Base-by-base conservation (phyloP, 2,113 vertebrate species). In the Steatornis caripensis region DNA sequence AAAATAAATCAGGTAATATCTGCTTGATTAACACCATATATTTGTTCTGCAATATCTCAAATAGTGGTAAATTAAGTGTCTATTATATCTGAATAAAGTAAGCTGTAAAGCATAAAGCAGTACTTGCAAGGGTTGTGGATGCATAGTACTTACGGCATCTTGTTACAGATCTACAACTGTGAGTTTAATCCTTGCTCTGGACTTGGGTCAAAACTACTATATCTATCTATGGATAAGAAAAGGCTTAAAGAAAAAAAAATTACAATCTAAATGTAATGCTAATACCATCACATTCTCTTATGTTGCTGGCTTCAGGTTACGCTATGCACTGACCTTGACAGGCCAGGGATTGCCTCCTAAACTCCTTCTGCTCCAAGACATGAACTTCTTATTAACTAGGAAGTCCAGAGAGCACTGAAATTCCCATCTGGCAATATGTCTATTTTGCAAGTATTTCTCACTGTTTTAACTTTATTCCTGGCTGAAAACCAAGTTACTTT, bases 1-100 rank as follows among this genome's bases (percentile, higher is more conserved):
- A 93, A 94, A 88, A 90, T 70, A 16, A 95, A 69, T 86, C 49
- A 83, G 65, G 84, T 96, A 95, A 97, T 97, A 90, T 79, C 20
- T 93, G 30, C 10, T 45, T 93, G 84, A 91, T 74, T 95, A 76
- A 75, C 68, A 60, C 34, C 36, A 79, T 83, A 82, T 89, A 97
- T 96, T 96, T 97, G 51, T 86, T 96, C 80, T 94, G 19, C 30
- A 95, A 82, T 86, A 87, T 92, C 24, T 81, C 46, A 82, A 89
- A 71, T 37, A 57, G 39, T 79, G 65, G 64, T 45, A 97, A 97
- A 97, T 95, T 81, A 94, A 96, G 80, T 94, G 61, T 23, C 21
- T 66, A 13, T 60, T 49, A 36, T 45, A 72, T 43, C 18, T 74
- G 60, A 79, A 78, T 87, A 91, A 84, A 36, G 1, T 2, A 77